phyloP scores from a whole-genome alignment of 2,113 vertebrate genomes.

The Microcebus lehilahytsara region DNA sequence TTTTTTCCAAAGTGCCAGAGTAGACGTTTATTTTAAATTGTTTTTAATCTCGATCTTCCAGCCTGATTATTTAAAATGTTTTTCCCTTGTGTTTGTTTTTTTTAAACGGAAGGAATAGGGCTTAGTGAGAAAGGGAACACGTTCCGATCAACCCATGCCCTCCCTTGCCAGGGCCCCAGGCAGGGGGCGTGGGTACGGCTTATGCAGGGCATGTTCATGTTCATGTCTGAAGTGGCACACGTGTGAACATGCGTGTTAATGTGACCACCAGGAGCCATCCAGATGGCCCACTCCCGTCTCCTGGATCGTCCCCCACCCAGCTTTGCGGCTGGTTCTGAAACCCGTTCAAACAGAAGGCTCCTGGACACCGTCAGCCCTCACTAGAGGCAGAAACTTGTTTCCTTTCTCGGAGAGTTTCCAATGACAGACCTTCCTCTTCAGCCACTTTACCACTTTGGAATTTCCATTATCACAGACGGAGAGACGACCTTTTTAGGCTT shows the following conservation, averaged over 20 bases:
- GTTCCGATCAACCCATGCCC: not conserved
- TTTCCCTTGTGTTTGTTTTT: slow-evolving; percentile 68
- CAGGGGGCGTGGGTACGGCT: not conserved
- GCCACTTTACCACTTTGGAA: slow-evolving; percentile 11
- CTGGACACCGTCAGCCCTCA: not conserved
- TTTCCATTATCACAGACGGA: slow-evolving; percentile 9
- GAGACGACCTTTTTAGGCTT: slow-evolving; percentile 3
- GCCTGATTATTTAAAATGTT: slow-evolving; percentile 74
- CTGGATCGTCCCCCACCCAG: not conserved
- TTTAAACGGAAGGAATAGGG: slow-evolving; percentile 52
- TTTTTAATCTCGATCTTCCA: slow-evolving; percentile 76
- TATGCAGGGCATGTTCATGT: not conserved
- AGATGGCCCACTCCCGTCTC: not conserved
- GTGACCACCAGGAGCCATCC: not conserved
- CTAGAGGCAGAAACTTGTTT: not conserved
- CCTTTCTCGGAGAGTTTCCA: not conserved
- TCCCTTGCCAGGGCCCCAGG: not conserved
- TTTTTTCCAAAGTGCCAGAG: slow-evolving; percentile 74
- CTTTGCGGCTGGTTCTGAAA: not conserved
- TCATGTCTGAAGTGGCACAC: rapidly evolving
- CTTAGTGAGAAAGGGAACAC: not conserved
- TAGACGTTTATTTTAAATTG: slow-evolving; percentile 76
- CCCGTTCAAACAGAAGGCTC: not conserved
- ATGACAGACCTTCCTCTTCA: not conserved
- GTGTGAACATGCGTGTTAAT: rapidly evolving